These are phyloP conservation scores for Drosophila monieri DNA, from an alignment of 2,888 invertebrate genomes.

Conservation along the genomic window DNA sequence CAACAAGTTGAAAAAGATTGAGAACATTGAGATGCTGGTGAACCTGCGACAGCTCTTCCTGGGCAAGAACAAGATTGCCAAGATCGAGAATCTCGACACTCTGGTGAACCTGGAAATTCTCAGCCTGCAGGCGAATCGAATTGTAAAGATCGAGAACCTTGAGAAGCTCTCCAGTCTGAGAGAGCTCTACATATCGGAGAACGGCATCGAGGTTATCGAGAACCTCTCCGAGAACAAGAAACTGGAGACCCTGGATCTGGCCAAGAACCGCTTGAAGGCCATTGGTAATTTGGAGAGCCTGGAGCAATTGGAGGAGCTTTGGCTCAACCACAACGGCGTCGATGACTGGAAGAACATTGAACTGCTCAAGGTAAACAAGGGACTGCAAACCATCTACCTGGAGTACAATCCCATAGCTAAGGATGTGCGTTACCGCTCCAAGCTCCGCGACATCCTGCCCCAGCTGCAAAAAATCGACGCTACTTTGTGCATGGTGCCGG, in stretches of 20 bases:
- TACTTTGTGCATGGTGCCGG: constrained; percentile 88
- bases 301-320: constrained; percentile 93
- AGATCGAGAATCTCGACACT: constrained; percentile 92
- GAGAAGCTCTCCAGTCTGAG: constrained; percentile 89
- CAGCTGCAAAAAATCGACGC: constrained; percentile 96
- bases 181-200: constrained; percentile 96
- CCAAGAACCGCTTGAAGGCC: constrained; percentile 92
- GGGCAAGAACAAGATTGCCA: constrained; percentile 97
- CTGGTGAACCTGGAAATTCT: constrained; percentile 90
- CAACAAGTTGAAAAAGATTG: constrained; percentile 95
- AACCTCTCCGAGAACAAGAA: constrained; percentile 88
- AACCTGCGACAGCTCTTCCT: constrained; percentile 92
- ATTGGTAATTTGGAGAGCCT: constrained; percentile 93
- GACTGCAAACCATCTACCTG: constrained; percentile 93
- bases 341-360: constrained; percentile 94
- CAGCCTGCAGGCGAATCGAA: constrained; percentile 95
- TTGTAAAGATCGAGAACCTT: constrained; percentile 94
- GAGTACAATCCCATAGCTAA: constrained; percentile 95
- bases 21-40: constrained; percentile 91
- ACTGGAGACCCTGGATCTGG: constrained; percentile 94
- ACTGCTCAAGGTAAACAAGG: constrained; percentile 87
- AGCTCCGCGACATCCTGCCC: constrained; percentile 94
- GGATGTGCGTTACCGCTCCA: constrained; percentile 94
- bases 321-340: constrained; percentile 97
- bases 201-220: constrained; percentile 92